These are phyloP conservation scores for Manacus vitellinus DNA, from an alignment of 2,113 vertebrate species.

Conservation along the genomic window DNA sequence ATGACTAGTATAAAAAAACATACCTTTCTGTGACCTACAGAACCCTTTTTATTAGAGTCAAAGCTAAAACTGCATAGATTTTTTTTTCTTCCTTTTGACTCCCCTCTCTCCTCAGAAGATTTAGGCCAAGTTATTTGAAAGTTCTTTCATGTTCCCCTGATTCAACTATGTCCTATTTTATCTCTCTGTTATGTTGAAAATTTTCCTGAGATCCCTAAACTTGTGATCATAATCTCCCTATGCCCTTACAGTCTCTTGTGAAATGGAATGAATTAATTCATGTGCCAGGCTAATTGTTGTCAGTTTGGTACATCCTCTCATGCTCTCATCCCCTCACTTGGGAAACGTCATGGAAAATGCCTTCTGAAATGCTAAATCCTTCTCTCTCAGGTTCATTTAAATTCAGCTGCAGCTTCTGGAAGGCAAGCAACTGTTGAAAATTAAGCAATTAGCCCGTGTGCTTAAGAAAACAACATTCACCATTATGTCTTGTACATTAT, in stretches of 20 bases:
- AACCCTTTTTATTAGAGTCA: background rate
- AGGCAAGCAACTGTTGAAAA: slow-evolving; percentile 36
- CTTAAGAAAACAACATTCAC: background rate
- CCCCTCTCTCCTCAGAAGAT: background rate
- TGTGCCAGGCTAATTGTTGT: background rate
- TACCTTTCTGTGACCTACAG: background rate
- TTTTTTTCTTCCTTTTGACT: background rate
- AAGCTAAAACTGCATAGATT: background rate
- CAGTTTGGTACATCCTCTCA: background rate
- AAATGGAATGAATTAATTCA: background rate
- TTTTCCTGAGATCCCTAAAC: background rate
- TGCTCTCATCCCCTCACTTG: background rate
- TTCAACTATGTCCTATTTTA: background rate
- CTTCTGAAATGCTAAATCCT: slow-evolving; percentile 41
- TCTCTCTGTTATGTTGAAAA: background rate
- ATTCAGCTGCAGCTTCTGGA: slow-evolving; percentile 23
- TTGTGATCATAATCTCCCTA: background rate
- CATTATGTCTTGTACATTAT: background rate
- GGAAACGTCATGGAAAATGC: slow-evolving; percentile 18
- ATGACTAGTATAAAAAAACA: background rate
- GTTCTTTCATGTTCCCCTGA: background rate
- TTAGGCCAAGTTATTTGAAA: background rate
- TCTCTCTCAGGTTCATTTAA: slow-evolving; percentile 37
- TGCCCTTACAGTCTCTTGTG: background rate
- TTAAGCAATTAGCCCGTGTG: background rate